Conservation (phyloP, 2,797 vertebrate genomes). For the Phoeniculus purpureus region DNA sequence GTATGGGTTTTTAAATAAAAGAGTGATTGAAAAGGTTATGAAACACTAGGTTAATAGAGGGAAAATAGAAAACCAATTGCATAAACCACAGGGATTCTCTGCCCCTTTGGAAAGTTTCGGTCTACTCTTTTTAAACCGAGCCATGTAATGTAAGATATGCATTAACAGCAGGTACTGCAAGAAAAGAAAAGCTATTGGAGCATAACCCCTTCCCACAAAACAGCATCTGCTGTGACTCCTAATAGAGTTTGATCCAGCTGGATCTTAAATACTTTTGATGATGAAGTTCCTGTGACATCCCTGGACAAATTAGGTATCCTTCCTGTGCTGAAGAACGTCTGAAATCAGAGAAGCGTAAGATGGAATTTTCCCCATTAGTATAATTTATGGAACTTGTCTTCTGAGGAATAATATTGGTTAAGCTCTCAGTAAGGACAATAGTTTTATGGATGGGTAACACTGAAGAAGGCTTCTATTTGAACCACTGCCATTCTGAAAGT, state of each 20-base stretch:
- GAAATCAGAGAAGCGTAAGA: not conserved
- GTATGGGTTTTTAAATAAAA: not conserved
- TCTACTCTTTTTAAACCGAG: not conserved
- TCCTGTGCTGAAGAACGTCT: not conserved
- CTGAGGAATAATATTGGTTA: not conserved
- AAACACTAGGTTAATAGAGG: not conserved
- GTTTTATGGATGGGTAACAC: not conserved
- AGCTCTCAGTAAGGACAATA: not conserved
- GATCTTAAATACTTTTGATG: not conserved
- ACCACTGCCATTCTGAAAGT: not conserved
- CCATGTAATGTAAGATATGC: not conserved
- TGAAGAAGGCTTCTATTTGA: not conserved
- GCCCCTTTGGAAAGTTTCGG: not conserved
- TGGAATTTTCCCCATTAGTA: not conserved
- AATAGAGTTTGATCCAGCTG: not conserved
- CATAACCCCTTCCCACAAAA: fast-evolving
- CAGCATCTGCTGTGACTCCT: not conserved
- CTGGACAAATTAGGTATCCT: not conserved
- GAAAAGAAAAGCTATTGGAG: not conserved
- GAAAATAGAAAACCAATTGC: not conserved
- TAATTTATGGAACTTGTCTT: not conserved
- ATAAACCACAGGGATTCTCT: not conserved
- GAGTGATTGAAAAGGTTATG: not conserved
- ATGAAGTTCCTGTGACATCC: not conserved
- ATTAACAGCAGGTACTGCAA: not conserved